A percentile compares a stretch with the other conserved stretches of the same genome.
Conservation (phyloP, 37 sponge, comb jelly and placozoan species). For the Spongilla lacustris region DNA sequence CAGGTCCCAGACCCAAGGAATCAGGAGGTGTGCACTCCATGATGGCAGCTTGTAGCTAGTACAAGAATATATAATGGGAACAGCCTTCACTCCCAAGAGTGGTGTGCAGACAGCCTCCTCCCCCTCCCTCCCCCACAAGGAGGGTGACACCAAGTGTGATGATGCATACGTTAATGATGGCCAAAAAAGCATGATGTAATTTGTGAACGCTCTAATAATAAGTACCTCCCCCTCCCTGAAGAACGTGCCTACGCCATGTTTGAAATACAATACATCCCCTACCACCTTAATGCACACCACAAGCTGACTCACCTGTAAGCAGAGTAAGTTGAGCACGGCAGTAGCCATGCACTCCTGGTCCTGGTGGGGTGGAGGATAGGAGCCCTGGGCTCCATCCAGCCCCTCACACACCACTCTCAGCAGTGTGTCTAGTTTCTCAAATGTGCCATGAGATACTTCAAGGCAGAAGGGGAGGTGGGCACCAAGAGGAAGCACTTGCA, state of each 20-base stretch:
- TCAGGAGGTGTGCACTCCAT: slow-evolving; percentile 45
- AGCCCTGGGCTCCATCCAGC: slow-evolving; percentile 20
- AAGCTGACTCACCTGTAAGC: slow-evolving; percentile 66
- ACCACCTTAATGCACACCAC: neutral
- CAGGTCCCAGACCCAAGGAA: slow-evolving; percentile 52
- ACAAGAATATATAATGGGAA: neutral
- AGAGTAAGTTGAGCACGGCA: slow-evolving; percentile 74
- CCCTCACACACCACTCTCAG: slow-evolving; percentile 71
- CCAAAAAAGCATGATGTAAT: too few species aligned
- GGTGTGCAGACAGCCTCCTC: too few species aligned
- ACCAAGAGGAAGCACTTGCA: slow-evolving; percentile 21
- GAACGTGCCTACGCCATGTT: too few species aligned
- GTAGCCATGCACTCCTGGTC: slow-evolving; percentile 91
- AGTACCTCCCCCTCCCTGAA: too few species aligned
- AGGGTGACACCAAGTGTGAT: too few species aligned
- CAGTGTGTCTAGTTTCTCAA: slow-evolving; percentile 72
- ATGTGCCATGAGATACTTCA: slow-evolving; percentile 67
- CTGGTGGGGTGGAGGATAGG: slow-evolving; percentile 47
- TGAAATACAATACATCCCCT: too few species aligned
- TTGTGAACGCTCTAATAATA: too few species aligned
- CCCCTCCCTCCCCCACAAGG: too few species aligned
- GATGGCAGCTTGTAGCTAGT: slow-evolving; percentile 82
- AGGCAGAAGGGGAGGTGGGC: slow-evolving; percentile 80
- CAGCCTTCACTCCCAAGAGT: neutral
- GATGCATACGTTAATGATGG: too few species aligned